These are phyloP conservation scores for Catostomus latipinnis DNA, from an alignment of 2,797 vertebrate genomes.

Conservation along the genomic window DNA sequence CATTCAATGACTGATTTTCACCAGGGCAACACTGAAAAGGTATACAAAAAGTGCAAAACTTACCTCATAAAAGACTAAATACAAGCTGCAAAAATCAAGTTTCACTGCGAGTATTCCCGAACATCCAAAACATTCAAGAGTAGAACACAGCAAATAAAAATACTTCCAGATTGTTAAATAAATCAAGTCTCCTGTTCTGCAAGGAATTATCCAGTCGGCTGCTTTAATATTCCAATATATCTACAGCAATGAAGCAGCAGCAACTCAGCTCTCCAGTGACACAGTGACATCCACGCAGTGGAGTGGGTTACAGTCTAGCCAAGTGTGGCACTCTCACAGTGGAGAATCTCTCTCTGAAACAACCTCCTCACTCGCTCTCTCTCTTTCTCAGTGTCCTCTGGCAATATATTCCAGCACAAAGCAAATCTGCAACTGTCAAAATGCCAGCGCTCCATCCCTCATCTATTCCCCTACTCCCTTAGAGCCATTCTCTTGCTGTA, in stretches of 20 bases:
- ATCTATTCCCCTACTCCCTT: conserved; percentile 44
- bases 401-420: conserved; percentile 64
- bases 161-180: not conserved
- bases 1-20: not conserved
- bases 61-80: conserved; percentile 65
- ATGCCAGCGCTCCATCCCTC: conserved; percentile 46
- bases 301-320: conserved; percentile 49
- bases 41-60: conserved; percentile 53
- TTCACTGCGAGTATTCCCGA: conserved; percentile 53
- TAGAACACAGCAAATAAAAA: conserved; percentile 24
- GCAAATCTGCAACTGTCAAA: conserved; percentile 67
- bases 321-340: conserved; percentile 61
- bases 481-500: conserved; percentile 26
- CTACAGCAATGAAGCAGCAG: conserved; percentile 13
- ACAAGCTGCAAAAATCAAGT: conserved; percentile 40
- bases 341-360: conserved; percentile 59
- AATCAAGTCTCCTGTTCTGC: not conserved
- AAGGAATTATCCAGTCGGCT: not conserved
- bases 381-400: conserved; percentile 59
- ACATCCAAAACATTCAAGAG: conserved; percentile 38
- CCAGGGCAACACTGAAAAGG: not conserved
- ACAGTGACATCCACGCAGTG: conserved; percentile 22
- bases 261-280: conserved; percentile 7
- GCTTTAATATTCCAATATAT: conserved; percentile 4
- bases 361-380: conserved; percentile 37